Evolutionary conservation across 2,113 vertebrate genomes (phyloP).

Genomic region (Halcyon senegalensis): DNA sequence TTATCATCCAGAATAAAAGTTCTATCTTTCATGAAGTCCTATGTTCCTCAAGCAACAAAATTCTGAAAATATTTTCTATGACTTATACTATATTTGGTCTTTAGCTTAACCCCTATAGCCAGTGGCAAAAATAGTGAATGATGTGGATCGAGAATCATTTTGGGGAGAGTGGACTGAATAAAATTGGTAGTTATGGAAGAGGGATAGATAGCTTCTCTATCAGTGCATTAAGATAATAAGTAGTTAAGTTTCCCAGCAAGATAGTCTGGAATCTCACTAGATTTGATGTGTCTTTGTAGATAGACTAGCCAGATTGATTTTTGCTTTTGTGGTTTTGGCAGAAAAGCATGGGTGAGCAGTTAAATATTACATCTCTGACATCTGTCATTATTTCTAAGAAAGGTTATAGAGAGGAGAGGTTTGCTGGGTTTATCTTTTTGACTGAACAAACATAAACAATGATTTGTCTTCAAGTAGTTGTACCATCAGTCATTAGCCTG

Average conservation of each 20-base stretch:
- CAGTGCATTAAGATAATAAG: neutral
- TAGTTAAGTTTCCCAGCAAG: neutral
- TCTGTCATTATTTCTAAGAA: neutral
- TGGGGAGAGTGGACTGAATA: neutral
- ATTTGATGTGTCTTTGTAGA: neutral
- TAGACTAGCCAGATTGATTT: neutral
- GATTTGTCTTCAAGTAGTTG: neutral
- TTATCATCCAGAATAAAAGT: neutral
- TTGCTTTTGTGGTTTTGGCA: conserved; percentile 3
- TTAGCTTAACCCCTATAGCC: neutral
- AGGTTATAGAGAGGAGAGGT: neutral
- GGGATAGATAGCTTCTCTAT: neutral
- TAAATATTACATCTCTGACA: neutral
- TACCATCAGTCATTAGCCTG: neutral
- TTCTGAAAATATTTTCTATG: neutral
- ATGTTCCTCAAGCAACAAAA: neutral
- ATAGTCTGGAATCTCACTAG: neutral
- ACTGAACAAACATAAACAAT: neutral
- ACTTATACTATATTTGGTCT: neutral
- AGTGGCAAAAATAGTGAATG: neutral
- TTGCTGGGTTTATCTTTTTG: neutral
- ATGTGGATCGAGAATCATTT: neutral
- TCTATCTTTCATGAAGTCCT: neutral
- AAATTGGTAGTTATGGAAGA: neutral
- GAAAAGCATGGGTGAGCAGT: neutral